These are phyloP conservation scores for Ptychadena robeensis DNA, from an alignment of 2,797 vertebrate species.

Conservation along the genomic window DNA sequence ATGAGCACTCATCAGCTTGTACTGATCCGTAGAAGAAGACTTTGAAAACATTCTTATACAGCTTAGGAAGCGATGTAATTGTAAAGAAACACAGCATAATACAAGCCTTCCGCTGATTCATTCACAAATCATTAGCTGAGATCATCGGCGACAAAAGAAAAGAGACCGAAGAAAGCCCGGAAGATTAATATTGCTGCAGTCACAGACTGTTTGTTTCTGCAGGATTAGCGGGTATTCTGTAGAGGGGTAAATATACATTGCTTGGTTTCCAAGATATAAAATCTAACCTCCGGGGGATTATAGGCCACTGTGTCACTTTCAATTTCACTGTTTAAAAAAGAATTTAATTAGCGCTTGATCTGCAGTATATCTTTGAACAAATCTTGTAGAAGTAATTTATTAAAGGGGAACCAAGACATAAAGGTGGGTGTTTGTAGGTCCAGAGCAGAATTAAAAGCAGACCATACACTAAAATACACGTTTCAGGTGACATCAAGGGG, in stretches of 20 bases:
- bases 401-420: not conserved
- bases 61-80: conserved; percentile 30
- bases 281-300: conserved; percentile 50
- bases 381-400: conserved; percentile 8
- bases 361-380: conserved; percentile 32
- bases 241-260: conserved; percentile 48
- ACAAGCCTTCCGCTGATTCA: conserved; percentile 20
- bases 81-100: conserved; percentile 19
- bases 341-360: conserved; percentile 57
- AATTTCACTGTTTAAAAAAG: conserved; percentile 55
- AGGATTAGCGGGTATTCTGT: conserved; percentile 45
- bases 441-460: too few species aligned
- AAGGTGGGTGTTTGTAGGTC: too few species aligned
- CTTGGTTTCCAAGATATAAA: conserved; percentile 36
- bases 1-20: not conserved
- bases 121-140: conserved; percentile 40
- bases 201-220: conserved; percentile 47
- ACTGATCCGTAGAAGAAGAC: not conserved
- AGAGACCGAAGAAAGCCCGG: conserved; percentile 19
- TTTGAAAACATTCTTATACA: conserved; percentile 4
- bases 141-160: conserved; percentile 34
- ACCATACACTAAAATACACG: too few species aligned
- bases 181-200: conserved; percentile 50
- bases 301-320: conserved; percentile 50
- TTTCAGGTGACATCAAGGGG: too few species aligned